Conservation (phyloP, 2,113 vertebrate species). For the Shinisaurus crocodilurus region DNA sequence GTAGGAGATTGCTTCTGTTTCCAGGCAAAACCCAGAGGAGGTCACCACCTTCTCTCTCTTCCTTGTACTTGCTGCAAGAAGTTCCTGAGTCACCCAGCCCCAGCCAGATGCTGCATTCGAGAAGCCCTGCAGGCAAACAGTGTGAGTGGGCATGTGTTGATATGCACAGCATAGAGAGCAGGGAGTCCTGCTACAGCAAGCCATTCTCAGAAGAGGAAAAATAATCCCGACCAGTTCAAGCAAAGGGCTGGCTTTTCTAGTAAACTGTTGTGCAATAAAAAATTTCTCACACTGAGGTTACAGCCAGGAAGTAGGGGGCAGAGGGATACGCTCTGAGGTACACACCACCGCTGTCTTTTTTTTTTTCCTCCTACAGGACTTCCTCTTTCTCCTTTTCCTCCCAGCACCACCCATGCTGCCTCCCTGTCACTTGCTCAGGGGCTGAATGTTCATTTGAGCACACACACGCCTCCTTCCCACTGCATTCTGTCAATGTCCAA, state of each 20-base stretch:
- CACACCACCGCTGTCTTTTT: not conserved
- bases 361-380: not conserved
- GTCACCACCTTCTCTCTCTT: conserved; percentile 35
- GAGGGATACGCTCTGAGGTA: not conserved
- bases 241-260: conserved; percentile 1
- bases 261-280: conserved; percentile 9
- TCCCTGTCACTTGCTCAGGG: not conserved
- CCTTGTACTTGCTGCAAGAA: conserved; percentile 26
- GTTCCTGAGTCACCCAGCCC: conserved; percentile 60
- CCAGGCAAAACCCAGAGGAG: conserved; percentile 44
- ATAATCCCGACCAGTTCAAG: not conserved
- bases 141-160: not conserved
- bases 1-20: conserved; percentile 65
- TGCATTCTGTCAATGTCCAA: not conserved
- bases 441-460: not conserved
- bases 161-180: not conserved
- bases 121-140: not conserved
- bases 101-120: not conserved
- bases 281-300: not conserved
- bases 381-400: not conserved
- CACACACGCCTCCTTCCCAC: not conserved
- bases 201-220: conserved; percentile 1
- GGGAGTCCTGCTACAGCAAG: conserved; percentile 2
- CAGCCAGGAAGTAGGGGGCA: not conserved
- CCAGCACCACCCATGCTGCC: not conserved